A percentile compares a stretch with the other conserved stretches of the same genome.
Conservation (phyloP, 2,888 invertebrate genomes). For the Camptogramma bilineatum region DNA sequence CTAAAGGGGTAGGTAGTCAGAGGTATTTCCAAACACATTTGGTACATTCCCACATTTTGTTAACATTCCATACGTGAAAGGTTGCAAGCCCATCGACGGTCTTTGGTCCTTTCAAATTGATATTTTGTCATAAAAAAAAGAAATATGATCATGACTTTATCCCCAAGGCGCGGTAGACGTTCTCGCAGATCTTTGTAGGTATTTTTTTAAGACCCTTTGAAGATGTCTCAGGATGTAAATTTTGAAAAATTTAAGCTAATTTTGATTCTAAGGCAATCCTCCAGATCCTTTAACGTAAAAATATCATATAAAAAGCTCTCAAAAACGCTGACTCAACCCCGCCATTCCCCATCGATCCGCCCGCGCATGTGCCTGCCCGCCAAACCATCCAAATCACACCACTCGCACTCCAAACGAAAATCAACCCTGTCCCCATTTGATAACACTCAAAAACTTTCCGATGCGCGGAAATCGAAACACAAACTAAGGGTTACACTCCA, state of each 20-base stretch:
- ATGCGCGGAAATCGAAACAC: background rate
- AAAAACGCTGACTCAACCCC: conserved; percentile 45
- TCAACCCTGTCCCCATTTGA: background rate
- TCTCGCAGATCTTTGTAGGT: no score
- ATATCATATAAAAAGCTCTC: conserved; percentile 30
- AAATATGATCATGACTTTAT: no score
- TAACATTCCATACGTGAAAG: no score
- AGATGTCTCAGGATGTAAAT: no score
- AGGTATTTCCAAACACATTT: no score
- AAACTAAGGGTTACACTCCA: background rate
- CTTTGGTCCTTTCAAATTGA: no score
- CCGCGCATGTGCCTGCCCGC: conserved; percentile 71
- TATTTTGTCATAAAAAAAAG: no score
- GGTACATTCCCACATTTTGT: no score
- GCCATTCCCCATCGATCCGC: conserved; percentile 76
- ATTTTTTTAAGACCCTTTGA: no score
- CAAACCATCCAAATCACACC: conserved; percentile 16
- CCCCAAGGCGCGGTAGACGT: no score
- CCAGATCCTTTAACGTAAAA: conserved; percentile 16
- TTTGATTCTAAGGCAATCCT: background rate
- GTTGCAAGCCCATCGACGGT: no score
- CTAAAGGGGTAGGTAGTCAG: no score
- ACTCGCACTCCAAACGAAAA: background rate
- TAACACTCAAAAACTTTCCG: background rate
- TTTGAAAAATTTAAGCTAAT: background rate